Evolutionary conservation across 2,113 vertebrate species (phyloP).

Genomic region (Proterorhinus semilunaris): DNA sequence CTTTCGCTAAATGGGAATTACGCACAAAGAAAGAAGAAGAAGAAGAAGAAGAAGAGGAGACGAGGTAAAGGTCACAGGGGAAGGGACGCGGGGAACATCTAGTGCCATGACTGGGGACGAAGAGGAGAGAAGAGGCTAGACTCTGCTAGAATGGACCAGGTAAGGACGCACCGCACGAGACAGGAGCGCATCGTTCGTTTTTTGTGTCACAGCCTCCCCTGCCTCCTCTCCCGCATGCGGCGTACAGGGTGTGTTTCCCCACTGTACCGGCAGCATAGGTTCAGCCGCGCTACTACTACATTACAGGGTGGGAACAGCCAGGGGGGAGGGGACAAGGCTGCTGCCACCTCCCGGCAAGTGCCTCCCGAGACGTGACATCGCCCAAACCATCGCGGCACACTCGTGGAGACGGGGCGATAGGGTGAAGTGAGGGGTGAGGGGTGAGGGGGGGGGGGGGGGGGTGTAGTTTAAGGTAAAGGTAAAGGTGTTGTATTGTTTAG

Average conservation of each 20-base stretch:
- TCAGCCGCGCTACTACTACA: background rate
- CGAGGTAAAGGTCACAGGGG: background rate
- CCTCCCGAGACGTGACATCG: constrained; percentile 42
- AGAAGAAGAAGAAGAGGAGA: background rate
- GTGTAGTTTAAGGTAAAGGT: constrained; percentile 33
- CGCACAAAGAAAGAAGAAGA: constrained; percentile 18
- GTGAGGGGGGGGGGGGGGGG: too few relatives aligned
- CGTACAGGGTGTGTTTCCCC: constrained; percentile 5
- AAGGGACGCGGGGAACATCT: constrained; percentile 25
- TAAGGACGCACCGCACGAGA: constrained; percentile 48
- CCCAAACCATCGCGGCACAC: constrained; percentile 17
- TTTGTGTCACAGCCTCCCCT: constrained; percentile 28
- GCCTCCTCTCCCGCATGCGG: background rate
- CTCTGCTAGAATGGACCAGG: constrained; percentile 76
- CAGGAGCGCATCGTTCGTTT: constrained; percentile 14
- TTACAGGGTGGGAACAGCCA: constrained; percentile 1
- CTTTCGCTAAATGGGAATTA: constrained; percentile 37
- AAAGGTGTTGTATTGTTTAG: background rate
- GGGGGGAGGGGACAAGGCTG: constrained; percentile 3
- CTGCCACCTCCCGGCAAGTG: constrained; percentile 6
- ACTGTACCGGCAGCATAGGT: background rate
- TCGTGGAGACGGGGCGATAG: background rate
- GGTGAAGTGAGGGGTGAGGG: constrained; percentile 20
- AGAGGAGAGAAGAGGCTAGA: constrained; percentile 56
- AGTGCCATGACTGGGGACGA: constrained; percentile 63